Evolutionary conservation across 2,797 vertebrate species (phyloP).

Genomic region (Enteromius trimaculatus): DNA sequence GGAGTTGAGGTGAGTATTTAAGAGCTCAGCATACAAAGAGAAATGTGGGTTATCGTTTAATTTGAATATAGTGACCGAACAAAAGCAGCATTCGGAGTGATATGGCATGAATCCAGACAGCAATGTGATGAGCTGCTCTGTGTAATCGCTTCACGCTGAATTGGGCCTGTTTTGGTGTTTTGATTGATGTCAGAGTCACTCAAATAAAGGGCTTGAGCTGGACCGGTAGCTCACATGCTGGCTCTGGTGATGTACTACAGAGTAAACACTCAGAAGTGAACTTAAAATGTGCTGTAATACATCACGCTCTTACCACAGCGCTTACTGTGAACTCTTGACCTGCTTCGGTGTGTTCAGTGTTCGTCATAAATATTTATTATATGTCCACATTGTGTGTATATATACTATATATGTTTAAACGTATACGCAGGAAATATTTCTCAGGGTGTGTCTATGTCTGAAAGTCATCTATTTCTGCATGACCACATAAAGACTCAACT

Average conservation of each 20-base stretch:
- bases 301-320: not conserved
- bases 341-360: not conserved
- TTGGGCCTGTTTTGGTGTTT: slow-evolving; percentile 29
- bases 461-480: not conserved
- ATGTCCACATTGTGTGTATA: not conserved
- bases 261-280: slow-evolving; percentile 4
- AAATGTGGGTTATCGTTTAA: slow-evolving; percentile 55
- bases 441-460: not conserved
- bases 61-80: slow-evolving; percentile 48
- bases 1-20: not conserved
- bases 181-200: slow-evolving; percentile 49
- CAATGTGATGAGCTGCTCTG: slow-evolving; percentile 45
- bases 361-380: not conserved
- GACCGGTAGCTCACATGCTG: not conserved
- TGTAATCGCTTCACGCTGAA: slow-evolving; percentile 28
- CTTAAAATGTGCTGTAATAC: not conserved
- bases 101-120: slow-evolving; percentile 58
- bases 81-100: slow-evolving; percentile 61
- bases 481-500: not conserved
- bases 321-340: slow-evolving; percentile 17
- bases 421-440: not conserved
- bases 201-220: slow-evolving; percentile 28
- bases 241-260: not conserved
- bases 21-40: not conserved
- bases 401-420: not conserved